A percentile compares a stretch with the other conserved stretches of the same genome.
Evolutionary conservation across 2,888 invertebrate genomes (phyloP).

Genomic region (Unio pictorum): DNA sequence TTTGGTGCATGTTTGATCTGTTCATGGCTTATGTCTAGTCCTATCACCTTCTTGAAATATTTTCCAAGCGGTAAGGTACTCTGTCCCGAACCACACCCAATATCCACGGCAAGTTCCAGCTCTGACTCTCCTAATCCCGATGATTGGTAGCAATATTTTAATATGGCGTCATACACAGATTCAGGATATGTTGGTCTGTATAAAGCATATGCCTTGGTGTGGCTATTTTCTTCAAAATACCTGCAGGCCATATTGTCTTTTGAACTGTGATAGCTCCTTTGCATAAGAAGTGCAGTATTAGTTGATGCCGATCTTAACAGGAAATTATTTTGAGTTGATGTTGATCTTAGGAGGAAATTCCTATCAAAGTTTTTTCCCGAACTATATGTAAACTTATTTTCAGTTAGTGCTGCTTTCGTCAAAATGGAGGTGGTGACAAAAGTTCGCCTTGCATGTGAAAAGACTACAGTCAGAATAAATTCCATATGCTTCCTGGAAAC

Average conservation of each 20-base stretch:
- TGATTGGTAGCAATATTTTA: conserved; percentile 35
- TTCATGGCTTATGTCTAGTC: conserved; percentile 71
- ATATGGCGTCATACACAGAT: conserved; percentile 38
- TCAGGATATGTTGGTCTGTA: conserved; percentile 54
- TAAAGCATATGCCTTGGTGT: conserved; percentile 43
- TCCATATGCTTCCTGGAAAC: too few relatives aligned
- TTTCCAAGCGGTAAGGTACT: conserved; percentile 71
- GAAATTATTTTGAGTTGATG: too few relatives aligned
- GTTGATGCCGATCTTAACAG: too few relatives aligned
- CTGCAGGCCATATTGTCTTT: conserved; percentile 29
- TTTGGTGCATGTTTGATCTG: conserved; percentile 69
- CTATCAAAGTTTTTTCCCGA: too few relatives aligned
- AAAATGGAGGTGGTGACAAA: too few relatives aligned
- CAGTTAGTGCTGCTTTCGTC: too few relatives aligned
- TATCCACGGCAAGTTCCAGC: conserved; percentile 70
- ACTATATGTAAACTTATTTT: too few relatives aligned
- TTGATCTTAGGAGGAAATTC: too few relatives aligned
- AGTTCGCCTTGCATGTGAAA: too few relatives aligned
- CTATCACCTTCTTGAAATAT: conserved; percentile 72
- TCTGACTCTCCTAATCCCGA: background rate
- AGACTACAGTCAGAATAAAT: too few relatives aligned
- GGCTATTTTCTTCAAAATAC: conserved; percentile 42
- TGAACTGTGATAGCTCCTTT: background rate
- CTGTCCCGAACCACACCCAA: conserved; percentile 75
- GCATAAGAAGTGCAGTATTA: too few relatives aligned